Percentiles rank a stretch among this genome's conserved stretches.
Evolutionary conservation across 2,888 invertebrate genomes (phyloP).

Genomic region (Ceraclea dissimilis): DNA sequence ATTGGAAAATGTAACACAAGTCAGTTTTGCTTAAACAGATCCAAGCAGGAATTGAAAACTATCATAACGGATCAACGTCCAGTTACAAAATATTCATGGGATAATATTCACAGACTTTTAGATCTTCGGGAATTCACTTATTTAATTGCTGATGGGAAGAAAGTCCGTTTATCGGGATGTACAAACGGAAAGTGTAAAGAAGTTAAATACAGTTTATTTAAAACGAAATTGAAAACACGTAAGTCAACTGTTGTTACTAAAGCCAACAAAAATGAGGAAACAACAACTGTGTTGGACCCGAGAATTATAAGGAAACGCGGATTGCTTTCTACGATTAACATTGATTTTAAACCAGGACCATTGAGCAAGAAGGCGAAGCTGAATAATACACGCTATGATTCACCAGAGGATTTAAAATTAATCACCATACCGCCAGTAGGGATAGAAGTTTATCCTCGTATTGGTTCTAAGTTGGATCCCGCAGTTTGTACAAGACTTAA

Average conservation of each 20-base stretch:
- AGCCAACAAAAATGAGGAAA: constrained; percentile 2
- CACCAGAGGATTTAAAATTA: constrained; percentile 41
- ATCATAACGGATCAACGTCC: background rate
- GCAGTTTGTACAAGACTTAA: constrained; percentile 39
- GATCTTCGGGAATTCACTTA: constrained; percentile 1
- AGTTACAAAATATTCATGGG: background rate
- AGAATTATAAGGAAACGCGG: constrained; percentile 28
- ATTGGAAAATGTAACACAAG: background rate
- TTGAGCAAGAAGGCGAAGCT: constrained; percentile 43
- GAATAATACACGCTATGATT: constrained; percentile 34
- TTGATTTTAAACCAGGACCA: constrained; percentile 52
- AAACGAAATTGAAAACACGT: background rate
- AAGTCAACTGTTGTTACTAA: background rate
- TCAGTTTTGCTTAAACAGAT: background rate
- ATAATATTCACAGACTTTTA: background rate
- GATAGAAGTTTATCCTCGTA: constrained; percentile 42
- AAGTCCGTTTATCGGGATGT: constrained; percentile 24
- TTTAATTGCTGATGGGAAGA: constrained; percentile 17
- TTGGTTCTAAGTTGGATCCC: constrained; percentile 42
- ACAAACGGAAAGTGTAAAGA: constrained; percentile 16
- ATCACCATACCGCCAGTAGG: constrained; percentile 45
- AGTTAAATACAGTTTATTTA: constrained; percentile 3
- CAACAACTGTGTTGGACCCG: constrained; percentile 4
- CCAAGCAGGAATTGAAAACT: background rate
- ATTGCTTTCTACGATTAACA: constrained; percentile 30